These are phyloP conservation scores for Thinocorus orbignyianus DNA, from an alignment of 2,113 vertebrate species.

Conservation along the genomic window DNA sequence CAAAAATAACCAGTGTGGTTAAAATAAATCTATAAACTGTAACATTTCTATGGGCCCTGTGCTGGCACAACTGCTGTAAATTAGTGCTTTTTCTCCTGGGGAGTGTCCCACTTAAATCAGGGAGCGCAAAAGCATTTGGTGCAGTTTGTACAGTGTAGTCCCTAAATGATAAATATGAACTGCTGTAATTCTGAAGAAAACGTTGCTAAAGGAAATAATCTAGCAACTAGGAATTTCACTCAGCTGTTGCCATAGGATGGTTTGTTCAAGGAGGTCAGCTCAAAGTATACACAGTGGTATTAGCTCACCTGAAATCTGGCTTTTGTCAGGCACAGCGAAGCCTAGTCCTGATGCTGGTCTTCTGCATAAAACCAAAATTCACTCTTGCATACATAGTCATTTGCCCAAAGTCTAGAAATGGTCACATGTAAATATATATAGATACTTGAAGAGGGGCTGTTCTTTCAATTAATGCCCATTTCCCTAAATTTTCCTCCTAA, in stretches of 20 bases:
- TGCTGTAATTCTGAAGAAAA: not conserved
- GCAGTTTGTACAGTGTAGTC: not conserved
- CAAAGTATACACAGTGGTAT: not conserved
- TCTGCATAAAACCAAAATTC: not conserved
- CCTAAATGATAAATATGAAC: not conserved
- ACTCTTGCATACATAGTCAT: not conserved
- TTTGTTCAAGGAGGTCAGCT: not conserved
- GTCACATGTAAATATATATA: not conserved
- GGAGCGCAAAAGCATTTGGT: not conserved
- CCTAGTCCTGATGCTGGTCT: not conserved
- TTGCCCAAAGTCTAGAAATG: constrained; percentile 25
- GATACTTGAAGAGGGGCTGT: not conserved
- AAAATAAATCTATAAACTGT: constrained; percentile 10
- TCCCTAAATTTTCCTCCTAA: not conserved
- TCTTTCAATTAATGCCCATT: not conserved
- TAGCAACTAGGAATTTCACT: constrained; percentile 1
- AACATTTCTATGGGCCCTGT: not conserved
- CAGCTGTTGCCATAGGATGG: not conserved
- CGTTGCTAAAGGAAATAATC: not conserved
- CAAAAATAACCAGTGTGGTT: not conserved
- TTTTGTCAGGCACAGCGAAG: not conserved
- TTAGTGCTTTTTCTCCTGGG: constrained; percentile 22
- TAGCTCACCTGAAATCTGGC: not conserved
- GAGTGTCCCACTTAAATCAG: constrained; percentile 25
- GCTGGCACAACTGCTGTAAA: constrained; percentile 10